Percentiles rank a stretch among this genome's conserved stretches.
Evolutionary conservation across 2,888 invertebrate genomes (phyloP).

Genomic region (Lochmaea crataegi): DNA sequence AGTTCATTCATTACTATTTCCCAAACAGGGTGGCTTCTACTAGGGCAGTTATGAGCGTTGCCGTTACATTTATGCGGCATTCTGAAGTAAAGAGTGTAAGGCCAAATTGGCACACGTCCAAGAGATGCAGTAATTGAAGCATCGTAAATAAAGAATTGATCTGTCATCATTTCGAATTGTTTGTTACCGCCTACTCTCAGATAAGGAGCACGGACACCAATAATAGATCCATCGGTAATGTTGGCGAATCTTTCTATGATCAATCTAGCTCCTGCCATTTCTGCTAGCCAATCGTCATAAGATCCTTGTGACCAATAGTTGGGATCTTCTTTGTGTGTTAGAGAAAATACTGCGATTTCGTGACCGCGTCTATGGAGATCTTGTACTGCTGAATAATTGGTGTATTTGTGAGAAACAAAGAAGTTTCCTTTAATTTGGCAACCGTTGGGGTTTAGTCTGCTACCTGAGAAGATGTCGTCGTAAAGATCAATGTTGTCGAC

Average conservation of each 20-base stretch:
- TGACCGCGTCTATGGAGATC: slow-evolving; percentile 90
- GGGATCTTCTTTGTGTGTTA: slow-evolving; percentile 93
- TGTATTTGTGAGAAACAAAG: slow-evolving; percentile 93
- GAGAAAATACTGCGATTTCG: slow-evolving; percentile 85
- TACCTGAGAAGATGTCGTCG: slow-evolving; percentile 88
- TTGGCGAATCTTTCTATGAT: slow-evolving; percentile 91
- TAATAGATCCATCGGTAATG: slow-evolving; percentile 91
- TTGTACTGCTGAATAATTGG: slow-evolving; percentile 90
- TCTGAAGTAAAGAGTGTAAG: slow-evolving; percentile 95
- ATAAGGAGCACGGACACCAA: slow-evolving; percentile 89
- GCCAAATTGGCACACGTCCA: slow-evolving; percentile 93
- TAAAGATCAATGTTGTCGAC: slow-evolving; percentile 93
- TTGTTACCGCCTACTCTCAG: slow-evolving; percentile 92
- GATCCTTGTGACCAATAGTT: slow-evolving; percentile 89
- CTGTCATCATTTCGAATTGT: slow-evolving; percentile 97
- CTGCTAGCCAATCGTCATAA: slow-evolving; percentile 93
- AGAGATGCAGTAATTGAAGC: slow-evolving; percentile 93
- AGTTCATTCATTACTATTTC: slow-evolving; percentile 97
- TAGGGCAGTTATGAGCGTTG: slow-evolving; percentile 93
- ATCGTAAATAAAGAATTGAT: slow-evolving; percentile 94
- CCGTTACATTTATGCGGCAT: slow-evolving; percentile 97
- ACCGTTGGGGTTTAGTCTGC: slow-evolving; percentile 87
- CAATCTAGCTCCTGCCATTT: slow-evolving; percentile 91
- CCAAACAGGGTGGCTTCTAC: slow-evolving; percentile 92
- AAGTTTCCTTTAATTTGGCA: slow-evolving; percentile 90